Evolutionary conservation across 2,888 invertebrate genomes (phyloP).

Genomic region (Eugnorisma glareosa): DNA sequence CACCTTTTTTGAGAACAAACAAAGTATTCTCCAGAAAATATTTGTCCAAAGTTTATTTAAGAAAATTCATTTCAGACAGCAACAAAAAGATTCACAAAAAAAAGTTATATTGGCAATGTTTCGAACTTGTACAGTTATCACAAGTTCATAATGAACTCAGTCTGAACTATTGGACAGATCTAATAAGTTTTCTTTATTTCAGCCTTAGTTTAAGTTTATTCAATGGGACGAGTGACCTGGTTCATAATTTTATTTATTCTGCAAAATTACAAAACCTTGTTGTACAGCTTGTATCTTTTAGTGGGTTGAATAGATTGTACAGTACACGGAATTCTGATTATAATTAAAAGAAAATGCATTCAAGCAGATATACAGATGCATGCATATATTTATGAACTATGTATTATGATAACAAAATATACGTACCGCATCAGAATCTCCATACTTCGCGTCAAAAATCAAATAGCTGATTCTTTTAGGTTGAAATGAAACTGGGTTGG

Average conservation of each 20-base stretch:
- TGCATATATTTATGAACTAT: background rate
- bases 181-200: slow-evolving; percentile 15
- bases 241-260: background rate
- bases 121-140: slow-evolving; percentile 22
- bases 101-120: slow-evolving; percentile 51
- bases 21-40: background rate
- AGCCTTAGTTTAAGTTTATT: background rate
- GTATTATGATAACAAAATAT: background rate
- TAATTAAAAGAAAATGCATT: background rate
- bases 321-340: background rate
- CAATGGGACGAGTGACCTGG: background rate
- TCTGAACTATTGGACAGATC: slow-evolving; percentile 12
- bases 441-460: background rate
- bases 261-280: background rate
- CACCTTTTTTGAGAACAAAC: background rate
- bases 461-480: background rate
- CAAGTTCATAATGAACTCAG: slow-evolving; percentile 28
- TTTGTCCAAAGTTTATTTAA: slow-evolving; percentile 22
- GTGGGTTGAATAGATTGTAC: background rate
- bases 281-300: background rate
- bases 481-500: background rate
- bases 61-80: slow-evolving; percentile 20
- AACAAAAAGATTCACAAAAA: slow-evolving; percentile 20
- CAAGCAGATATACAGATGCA: background rate
- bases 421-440: background rate